Percentiles rank a stretch among this genome's conserved stretches.
phyloP scores from a whole-genome alignment of 2,797 vertebrate species.

The Poeciliopsis infans region DNA sequence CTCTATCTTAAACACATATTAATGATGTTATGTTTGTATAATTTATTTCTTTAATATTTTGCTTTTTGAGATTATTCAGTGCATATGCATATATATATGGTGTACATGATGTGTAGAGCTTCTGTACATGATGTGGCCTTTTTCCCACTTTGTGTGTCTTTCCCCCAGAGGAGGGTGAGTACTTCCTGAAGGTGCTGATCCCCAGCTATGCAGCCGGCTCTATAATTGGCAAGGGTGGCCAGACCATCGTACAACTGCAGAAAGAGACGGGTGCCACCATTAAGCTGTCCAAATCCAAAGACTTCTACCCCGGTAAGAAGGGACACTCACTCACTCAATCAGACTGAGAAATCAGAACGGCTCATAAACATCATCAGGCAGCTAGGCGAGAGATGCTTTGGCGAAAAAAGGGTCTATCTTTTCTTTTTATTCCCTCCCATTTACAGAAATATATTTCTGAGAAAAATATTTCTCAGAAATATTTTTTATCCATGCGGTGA shows the following conservation, averaged over 20 bases:
- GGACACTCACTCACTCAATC: slow-evolving; percentile 11
- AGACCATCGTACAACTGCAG: slow-evolving; percentile 95
- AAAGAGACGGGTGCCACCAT: slow-evolving; percentile 96
- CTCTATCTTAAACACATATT: background rate
- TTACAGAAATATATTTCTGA: too few relatives aligned
- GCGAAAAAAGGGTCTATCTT: slow-evolving; percentile 22
- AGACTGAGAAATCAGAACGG: slow-evolving; percentile 25
- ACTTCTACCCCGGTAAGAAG: slow-evolving; percentile 93
- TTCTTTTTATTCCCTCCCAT: slow-evolving; percentile 20
- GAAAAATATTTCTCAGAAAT: slow-evolving; percentile 25
- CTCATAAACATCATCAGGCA: slow-evolving; percentile 5
- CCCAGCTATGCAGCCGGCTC: slow-evolving; percentile 96
- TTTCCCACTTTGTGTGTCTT: slow-evolving; percentile 64
- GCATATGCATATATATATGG: slow-evolving; percentile 2
- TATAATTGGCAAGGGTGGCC: slow-evolving; percentile 95
- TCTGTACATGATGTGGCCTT: slow-evolving; percentile 58
- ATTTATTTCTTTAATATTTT: background rate
- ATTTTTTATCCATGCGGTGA: slow-evolving; percentile 27
- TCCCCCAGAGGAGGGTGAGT: slow-evolving; percentile 88
- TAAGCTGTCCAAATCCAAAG: slow-evolving; percentile 98
- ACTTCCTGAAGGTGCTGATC: slow-evolving; percentile 97
- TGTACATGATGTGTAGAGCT: slow-evolving; percentile 40
- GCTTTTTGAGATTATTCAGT: slow-evolving; percentile 21
- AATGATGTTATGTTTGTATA: background rate
- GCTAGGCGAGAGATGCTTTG: slow-evolving; percentile 12